These are phyloP conservation scores for Psilanteris sp. DNA, from an alignment of 1,140 invertebrate species.

Conservation along the genomic window DNA sequence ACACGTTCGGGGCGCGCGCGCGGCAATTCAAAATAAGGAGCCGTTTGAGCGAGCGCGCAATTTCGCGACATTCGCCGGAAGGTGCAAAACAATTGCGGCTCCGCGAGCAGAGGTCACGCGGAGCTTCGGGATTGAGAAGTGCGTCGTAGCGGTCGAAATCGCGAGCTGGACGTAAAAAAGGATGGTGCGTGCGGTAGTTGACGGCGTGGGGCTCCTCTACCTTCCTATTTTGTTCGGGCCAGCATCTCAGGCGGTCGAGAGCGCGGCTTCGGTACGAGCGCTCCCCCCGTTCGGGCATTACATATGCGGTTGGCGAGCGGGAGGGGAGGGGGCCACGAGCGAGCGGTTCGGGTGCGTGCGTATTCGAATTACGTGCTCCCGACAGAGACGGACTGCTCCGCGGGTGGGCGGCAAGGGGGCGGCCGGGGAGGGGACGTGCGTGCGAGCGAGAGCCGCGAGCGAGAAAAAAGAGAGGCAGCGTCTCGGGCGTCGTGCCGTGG, in stretches of 20 bases:
- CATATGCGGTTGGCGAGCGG: conserved; percentile 12
- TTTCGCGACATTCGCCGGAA: too few species aligned
- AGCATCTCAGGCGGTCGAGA: conserved; percentile 73
- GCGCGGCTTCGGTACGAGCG: conserved; percentile 55
- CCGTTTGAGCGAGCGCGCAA: too few species aligned
- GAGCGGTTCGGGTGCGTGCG: conserved; percentile 25
- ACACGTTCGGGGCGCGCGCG: too few species aligned
- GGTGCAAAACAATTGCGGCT: too few species aligned
- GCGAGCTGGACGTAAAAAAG: too few species aligned
- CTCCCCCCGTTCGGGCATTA: conserved; percentile 11
- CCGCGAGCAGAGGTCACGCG: too few species aligned
- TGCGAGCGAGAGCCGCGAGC: conserved; percentile 39
- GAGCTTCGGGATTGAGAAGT: too few species aligned
- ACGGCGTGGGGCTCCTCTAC: too few species aligned
- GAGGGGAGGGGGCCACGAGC: conserved; percentile 23
- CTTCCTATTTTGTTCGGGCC: conserved; percentile 49
- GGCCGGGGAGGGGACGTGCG: conserved; percentile 26
- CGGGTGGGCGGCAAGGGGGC: conserved; percentile 3
- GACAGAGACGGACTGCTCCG: neutral
- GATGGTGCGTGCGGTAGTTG: conserved; percentile 22
- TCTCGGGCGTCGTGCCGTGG: conserved; percentile 74
- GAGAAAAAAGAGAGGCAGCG: conserved; percentile 54
- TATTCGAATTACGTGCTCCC: conserved; percentile 11
- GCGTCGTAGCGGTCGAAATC: too few species aligned
- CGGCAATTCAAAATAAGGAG: too few species aligned